Base-by-base conservation (phyloP, 2,888 invertebrate genomes). In the Teleogryllus oceanicus region DNA sequence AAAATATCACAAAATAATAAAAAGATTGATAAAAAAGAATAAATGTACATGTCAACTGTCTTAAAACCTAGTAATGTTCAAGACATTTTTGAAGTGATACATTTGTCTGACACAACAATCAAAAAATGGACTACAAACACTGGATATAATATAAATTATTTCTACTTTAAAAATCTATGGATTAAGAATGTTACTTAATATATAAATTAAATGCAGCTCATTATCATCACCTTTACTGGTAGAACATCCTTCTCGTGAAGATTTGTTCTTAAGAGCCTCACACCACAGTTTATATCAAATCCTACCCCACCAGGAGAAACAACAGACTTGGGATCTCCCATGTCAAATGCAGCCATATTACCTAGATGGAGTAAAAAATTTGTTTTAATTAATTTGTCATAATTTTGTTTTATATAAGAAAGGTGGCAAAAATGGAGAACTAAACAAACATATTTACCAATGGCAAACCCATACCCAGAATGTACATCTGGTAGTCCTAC, bases 331-430 rank as follows among this genome's bases (percentile, higher is more conserved):
- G 97, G 96, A 89, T 99, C 92, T 84, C 92, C 90, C 88, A 96
- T 93, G 88, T 99, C 99, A 89, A 99, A 99, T 8, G 99, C 99
- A 82, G 99, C 99, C 96, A 99, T 98, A 87, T 99, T 99, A 79
- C 98, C 94, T 93, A 84, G 81, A 82, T 80, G 78, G 13, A 11
- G 11, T 2, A 1, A 10, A 20, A 16, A 11, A 16, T 74, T 2
- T 21, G 11, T 11, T n/a, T n/a, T 0, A 18, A 74, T 2, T 0
- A 74, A 74, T 11, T 2, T n/a, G 74, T 74, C 16, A 11, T 16
- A 12, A 74, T 20, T 2, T 24, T 37, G 21, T 74, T 74, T 18
- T 10, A 12, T 11, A 74, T 74, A n/a, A 11, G 5, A 74, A 37
- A 37, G 37, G 4, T 37, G 37, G 5, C 37, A 37, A 37, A 37